Base-by-base conservation (phyloP, 2,797 vertebrate species). In the Darevskia nairensis region DNA sequence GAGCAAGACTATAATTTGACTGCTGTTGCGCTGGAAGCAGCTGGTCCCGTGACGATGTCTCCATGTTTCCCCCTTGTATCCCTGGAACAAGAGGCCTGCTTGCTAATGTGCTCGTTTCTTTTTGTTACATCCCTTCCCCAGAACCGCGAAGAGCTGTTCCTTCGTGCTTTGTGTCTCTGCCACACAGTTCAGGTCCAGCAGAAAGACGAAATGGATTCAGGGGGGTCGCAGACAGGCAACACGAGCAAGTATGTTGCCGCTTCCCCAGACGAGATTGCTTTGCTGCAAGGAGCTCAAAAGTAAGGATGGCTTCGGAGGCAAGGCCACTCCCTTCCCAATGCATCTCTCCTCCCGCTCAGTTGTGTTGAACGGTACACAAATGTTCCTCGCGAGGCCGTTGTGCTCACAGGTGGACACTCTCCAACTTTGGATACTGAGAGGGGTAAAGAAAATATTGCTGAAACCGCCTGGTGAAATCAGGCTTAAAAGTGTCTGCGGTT, bases 131-230 rank as follows among this genome's bases (percentile, higher is more conserved):
- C 89, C 8, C 88, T 83, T 76, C 55, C 25, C 86, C 86, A 99
- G 98, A 98, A 97, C 90, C 98, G 93, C 4, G 99, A 99, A 91
- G 98, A 99, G 90, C 96, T 99, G 89, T 99, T 99, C 95, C 97
- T 99, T 93, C 98, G 98, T 27, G 99, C 99, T 35, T 97, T 99
- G 77, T 99, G 99, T 92, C 97, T 99, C 86, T 99, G 99, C 95
- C 99, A 99, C 95, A 99, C 99, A 0, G 99, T 99, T 8, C 98
- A 98, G 96, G 97, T 98, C 92, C 99, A 98, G 95, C 97, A 98
- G 88, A 96, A 97, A 8, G 94, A 97, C 95, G 89, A 95, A 84
- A 92, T 96, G 81, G 97, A 97, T 64, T 95, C 96, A 76, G 84
- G 90, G 66, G 50, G 88, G 25, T 90, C 91, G 17, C 90, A 90